Evolutionary conservation across 2,113 vertebrate genomes (phyloP), one percentile per base, ranked within the genome.

Genomic region (Myiopsitta monachus): DNA sequence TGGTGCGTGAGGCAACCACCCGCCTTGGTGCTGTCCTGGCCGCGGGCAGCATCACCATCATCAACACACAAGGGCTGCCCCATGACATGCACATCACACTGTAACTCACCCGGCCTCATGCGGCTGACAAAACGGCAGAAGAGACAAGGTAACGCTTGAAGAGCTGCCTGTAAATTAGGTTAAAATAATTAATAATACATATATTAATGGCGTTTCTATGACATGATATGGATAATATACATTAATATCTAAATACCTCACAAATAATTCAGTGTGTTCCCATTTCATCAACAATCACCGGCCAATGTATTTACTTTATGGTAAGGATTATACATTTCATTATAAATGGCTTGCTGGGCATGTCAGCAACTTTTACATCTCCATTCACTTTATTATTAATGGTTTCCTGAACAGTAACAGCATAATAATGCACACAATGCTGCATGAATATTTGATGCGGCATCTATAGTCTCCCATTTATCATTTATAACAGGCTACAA

Each of bases 401-500:
- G 97, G 97, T 91, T 97, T 98, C 97, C 97, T 88, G 95, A 96
- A 97, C 97, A 90, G 97, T 93, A 96, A 96, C 96, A 51, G 97
- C 96, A 96, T 92, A 87, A 92, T 96, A 83, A 93, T 80, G 91
- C 82, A 91, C 97, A 97, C 98, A 96, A 97, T 90, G 97, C 93
- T 9, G 92, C 95, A 98, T 98, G 92, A 98, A 98, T 98, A 98
- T 98, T 98, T 98, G 97, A 98, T 98, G 96, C 59, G 18, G 96
- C 97, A 96, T 98, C 97, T 97, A 97, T 94, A 95, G 98, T 88
- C 92, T 46, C 94, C 98, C 97, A 98, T 98, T 97, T 94, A 98
- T 98, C 98, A 98, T 98, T 98, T 98, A 98, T 98, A 98, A 98
- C 98, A 96, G 98, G 98, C 98, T 98, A 97, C 98, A 98, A 97